Evolutionary conservation across 2,113 vertebrate genomes (phyloP).

Genomic region (Choloepus hoffmanni): DNA sequence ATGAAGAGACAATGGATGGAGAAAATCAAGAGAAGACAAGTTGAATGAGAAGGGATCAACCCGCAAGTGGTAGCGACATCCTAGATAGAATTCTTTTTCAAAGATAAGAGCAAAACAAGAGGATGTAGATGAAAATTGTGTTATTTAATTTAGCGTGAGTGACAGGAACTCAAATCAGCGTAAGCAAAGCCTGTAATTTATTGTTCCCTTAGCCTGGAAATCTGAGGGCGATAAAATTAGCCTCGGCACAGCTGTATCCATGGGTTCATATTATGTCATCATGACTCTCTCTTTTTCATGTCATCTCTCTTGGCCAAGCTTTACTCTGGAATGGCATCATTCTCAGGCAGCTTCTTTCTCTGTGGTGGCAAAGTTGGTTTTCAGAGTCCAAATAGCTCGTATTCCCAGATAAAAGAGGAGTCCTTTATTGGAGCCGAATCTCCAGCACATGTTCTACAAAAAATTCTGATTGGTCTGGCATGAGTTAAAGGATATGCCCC

Average conservation of each 20-base stretch:
- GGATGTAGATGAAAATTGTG: neutral
- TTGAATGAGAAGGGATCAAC: neutral
- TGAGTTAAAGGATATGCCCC: neutral
- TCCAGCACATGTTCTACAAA: neutral
- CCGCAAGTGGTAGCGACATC: neutral
- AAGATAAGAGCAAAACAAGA: neutral
- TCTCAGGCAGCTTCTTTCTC: neutral
- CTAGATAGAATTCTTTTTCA: neutral
- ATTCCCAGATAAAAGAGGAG: neutral
- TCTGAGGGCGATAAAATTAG: neutral
- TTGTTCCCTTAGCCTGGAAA: neutral
- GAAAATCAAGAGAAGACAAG: neutral
- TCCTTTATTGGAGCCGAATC: neutral
- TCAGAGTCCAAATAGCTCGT: neutral
- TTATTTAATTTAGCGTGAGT: neutral
- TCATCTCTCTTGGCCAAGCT: neutral
- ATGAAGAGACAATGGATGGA: neutral
- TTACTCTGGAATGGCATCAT: neutral
- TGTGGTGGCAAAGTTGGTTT: neutral
- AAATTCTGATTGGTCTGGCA: conserved; percentile 23
- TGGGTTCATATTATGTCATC: neutral
- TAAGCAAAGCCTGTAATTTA: neutral
- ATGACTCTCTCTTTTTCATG: neutral
- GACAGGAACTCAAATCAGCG: neutral
- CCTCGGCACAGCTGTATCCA: neutral